Evolutionary conservation across 2,113 vertebrate genomes (phyloP).

Genomic region (Stigmatopora argus): DNA sequence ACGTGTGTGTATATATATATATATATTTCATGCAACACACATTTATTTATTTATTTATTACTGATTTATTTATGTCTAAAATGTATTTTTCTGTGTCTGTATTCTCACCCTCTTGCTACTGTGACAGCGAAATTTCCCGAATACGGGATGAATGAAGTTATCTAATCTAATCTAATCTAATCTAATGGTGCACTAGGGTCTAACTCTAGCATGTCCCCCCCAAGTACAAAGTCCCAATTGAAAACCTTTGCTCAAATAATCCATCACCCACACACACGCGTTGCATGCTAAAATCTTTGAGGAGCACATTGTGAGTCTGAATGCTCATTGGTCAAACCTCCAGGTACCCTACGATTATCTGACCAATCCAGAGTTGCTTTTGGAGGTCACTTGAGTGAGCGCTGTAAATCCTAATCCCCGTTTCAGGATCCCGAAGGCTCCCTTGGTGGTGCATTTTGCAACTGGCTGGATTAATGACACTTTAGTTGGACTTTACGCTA

Average conservation of each 20-base stretch:
- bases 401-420: constrained; percentile 42
- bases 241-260: not conserved
- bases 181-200: not conserved
- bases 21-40: no score
- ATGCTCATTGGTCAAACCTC: not conserved
- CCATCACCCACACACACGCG: not conserved
- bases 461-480: not conserved
- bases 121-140: no score
- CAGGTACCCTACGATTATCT: not conserved
- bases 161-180: no score
- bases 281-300: not conserved
- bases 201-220: not conserved
- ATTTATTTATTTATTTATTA: no score
- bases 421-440: constrained; percentile 5
- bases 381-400: not conserved
- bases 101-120: no score
- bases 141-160: no score
- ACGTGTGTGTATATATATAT: no score
- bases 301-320: not conserved
- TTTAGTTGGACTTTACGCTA: not conserved
- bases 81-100: no score
- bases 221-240: not conserved
- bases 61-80: no score
- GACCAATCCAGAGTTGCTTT: not conserved
- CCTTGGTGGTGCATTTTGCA: not conserved